phyloP scores from a whole-genome alignment of 2,113 vertebrate species.

The Pyrgilauda ruficollis region DNA sequence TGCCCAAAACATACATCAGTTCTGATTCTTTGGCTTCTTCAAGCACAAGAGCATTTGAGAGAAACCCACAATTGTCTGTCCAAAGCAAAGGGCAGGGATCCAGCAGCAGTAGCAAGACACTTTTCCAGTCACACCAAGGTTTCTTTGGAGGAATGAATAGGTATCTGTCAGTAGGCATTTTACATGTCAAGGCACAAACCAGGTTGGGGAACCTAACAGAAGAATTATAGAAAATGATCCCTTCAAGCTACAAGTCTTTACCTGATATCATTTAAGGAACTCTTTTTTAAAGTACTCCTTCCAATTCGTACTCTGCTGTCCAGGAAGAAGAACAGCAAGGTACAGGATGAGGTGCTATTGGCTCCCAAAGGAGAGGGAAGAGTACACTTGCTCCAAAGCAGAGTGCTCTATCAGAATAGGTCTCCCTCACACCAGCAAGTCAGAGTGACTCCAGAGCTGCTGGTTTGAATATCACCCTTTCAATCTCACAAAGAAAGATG shows the following conservation, averaged over 20 bases:
- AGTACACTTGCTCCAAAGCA: neutral
- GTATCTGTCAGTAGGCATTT: neutral
- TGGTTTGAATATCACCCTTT: slow-evolving; percentile 40
- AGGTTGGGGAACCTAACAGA: neutral
- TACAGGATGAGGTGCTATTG: neutral
- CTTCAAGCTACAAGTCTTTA: neutral
- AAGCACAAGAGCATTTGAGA: neutral
- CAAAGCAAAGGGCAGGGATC: neutral
- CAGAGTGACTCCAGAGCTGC: slow-evolving; percentile 5
- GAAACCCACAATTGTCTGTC: neutral
- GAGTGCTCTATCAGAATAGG: neutral
- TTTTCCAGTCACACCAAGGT: neutral
- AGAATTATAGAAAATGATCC: neutral
- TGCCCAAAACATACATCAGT: neutral
- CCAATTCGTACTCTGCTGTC: neutral
- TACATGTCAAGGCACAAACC: neutral
- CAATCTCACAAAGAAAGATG: slow-evolving; percentile 56
- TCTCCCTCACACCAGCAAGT: neutral
- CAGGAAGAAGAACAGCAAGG: neutral
- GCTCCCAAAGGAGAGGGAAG: neutral
- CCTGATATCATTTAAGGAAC: neutral
- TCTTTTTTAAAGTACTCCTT: neutral
- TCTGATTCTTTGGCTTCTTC: neutral
- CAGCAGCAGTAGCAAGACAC: neutral
- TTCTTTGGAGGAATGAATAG: neutral